Percentiles rank a stretch among this genome's conserved stretches.
These are phyloP conservation scores for Enteromius fasciolatus DNA, from an alignment of 2,797 vertebrate genomes.

Conservation along the genomic window DNA sequence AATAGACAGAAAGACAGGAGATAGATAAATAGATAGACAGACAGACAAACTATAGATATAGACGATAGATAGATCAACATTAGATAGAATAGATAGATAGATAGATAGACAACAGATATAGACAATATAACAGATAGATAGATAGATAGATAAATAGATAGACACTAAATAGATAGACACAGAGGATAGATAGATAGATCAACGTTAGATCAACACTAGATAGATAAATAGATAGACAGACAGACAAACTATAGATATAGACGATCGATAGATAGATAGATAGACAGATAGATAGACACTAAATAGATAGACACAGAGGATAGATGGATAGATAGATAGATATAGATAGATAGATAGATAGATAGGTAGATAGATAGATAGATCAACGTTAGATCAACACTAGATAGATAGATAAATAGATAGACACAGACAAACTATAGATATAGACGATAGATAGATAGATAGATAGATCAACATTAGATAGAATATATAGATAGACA, in stretches of 20 bases:
- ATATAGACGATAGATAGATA: no score
- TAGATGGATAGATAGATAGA: no score
- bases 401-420: no score
- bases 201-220: not conserved
- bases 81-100: not conserved
- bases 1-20: not conserved
- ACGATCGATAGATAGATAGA: not conserved
- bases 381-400: not conserved
- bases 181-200: rapidly evolving
- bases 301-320: no score
- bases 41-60: not conserved
- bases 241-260: not conserved
- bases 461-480: no score
- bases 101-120: not conserved
- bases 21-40: not conserved
- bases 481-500: no score
- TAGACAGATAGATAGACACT: not conserved
- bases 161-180: not conserved
- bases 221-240: not conserved
- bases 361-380: no score
- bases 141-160: not conserved
- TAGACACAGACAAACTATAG: no score
- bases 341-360: no score
- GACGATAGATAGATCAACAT: rapidly evolving
- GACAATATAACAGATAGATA: not conserved